These are phyloP conservation scores for Theretra japonica DNA, from an alignment of 2,888 invertebrate species.

Conservation along the genomic window DNA sequence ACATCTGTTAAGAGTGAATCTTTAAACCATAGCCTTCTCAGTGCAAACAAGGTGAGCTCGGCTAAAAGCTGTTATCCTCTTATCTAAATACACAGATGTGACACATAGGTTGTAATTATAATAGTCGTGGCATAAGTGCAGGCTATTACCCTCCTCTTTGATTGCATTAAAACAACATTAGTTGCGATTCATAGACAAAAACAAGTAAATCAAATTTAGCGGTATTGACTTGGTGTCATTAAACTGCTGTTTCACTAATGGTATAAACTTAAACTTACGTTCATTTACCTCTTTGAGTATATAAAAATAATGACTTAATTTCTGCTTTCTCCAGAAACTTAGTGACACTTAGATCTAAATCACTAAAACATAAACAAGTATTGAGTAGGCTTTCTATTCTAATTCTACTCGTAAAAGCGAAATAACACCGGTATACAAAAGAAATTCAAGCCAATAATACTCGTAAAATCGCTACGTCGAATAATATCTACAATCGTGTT, in stretches of 20 bases:
- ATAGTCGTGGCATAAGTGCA: neutral
- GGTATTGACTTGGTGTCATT: neutral
- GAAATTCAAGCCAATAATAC: neutral
- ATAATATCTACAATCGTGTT: neutral
- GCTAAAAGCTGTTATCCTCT: conserved; percentile 27
- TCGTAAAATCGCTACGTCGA: neutral
- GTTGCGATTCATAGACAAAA: neutral
- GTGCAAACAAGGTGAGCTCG: conserved; percentile 32
- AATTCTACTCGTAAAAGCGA: too few species aligned
- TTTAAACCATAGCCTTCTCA: conserved; percentile 18
- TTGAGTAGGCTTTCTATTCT: too few species aligned
- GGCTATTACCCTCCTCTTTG: neutral
- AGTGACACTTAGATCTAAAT: too few species aligned
- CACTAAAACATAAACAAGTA: too few species aligned
- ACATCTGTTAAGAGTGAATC: too few species aligned
- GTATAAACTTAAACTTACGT: neutral
- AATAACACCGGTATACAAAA: neutral
- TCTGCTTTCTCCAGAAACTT: too few species aligned
- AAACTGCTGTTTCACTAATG: neutral
- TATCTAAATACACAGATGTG: neutral
- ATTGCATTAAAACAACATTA: neutral
- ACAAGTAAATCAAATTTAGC: neutral
- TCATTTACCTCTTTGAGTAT: too few species aligned
- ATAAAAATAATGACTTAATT: too few species aligned
- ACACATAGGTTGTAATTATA: neutral